Percentiles rank a stretch among this genome's conserved stretches.
Evolutionary conservation across 2,888 invertebrate genomes (phyloP).

Genomic region (Metopia argyrocephala): DNA sequence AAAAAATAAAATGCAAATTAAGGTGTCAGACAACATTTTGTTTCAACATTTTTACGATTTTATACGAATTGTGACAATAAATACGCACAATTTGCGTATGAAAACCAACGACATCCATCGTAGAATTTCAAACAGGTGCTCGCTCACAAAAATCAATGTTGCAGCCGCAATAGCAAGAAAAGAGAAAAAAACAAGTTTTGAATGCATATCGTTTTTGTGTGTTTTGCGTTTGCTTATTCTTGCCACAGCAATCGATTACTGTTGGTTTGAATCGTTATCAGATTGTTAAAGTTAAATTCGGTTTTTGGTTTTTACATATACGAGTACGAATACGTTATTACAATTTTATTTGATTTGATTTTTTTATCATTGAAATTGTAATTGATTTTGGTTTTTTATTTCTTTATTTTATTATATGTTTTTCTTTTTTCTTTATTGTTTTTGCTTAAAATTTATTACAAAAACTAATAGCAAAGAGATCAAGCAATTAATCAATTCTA

Average conservation of each 20-base stretch:
- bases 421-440: conserved; percentile 25
- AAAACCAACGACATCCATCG: conserved; percentile 59
- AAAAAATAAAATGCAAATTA: conserved; percentile 55
- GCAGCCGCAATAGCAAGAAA: neutral
- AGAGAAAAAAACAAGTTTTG: no score
- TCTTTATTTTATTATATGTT: neutral
- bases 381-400: neutral
- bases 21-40: conserved; percentile 61
- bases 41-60: conserved; percentile 59
- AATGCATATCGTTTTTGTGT: conserved; percentile 16
- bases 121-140: conserved; percentile 58
- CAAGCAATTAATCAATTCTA: conserved; percentile 62
- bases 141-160: conserved; percentile 26
- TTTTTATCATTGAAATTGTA: no score
- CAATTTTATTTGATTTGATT: no score
- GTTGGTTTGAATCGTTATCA: conserved; percentile 59
- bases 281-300: conserved; percentile 54
- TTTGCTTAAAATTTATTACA: conserved; percentile 62
- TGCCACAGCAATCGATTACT: conserved; percentile 38
- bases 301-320: conserved; percentile 14
- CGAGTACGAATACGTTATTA: neutral
- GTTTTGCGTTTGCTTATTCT: neutral
- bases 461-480: conserved; percentile 63
- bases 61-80: conserved; percentile 60
- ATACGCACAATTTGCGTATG: conserved; percentile 68